A percentile compares a stretch with the other conserved stretches of the same genome.
phyloP scores from a whole-genome alignment of 2,888 invertebrate species.

The Embidobia sp. region DNA sequence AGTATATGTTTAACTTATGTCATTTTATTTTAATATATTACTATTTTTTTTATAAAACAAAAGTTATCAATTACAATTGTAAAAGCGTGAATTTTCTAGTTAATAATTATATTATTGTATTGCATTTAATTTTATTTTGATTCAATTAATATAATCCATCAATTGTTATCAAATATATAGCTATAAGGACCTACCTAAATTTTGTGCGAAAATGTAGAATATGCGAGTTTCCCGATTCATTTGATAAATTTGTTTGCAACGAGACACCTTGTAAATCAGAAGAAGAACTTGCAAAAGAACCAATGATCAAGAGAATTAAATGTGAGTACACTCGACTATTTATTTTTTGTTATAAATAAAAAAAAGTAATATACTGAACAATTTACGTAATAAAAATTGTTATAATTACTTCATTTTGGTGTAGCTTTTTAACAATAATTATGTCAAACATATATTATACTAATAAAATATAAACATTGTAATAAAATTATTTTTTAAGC shows the following conservation, averaged over 20 bases:
- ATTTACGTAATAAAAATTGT: no score
- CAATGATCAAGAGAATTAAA: conserved; percentile 29
- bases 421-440: no score
- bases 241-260: conserved; percentile 34
- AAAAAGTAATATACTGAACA: no score
- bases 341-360: no score
- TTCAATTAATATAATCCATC: no score
- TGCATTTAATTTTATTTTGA: no score
- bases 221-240: conserved; percentile 25
- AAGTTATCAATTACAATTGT: neutral
- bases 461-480: no score
- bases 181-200: conserved; percentile 40
- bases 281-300: conserved; percentile 23
- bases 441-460: no score
- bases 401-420: no score
- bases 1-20: conserved; percentile 14
- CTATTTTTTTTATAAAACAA: neutral
- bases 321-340: no score
- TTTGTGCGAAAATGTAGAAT: conserved; percentile 42
- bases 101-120: no score
- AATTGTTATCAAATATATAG: conserved; percentile 7
- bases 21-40: conserved; percentile 1
- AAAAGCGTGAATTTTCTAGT: neutral
- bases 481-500: no score
- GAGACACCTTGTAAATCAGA: conserved; percentile 33